A percentile compares a stretch with the other conserved stretches of the same genome.
Conservation (phyloP, 2,888 invertebrate species). For the Lepidonotus clava region DNA sequence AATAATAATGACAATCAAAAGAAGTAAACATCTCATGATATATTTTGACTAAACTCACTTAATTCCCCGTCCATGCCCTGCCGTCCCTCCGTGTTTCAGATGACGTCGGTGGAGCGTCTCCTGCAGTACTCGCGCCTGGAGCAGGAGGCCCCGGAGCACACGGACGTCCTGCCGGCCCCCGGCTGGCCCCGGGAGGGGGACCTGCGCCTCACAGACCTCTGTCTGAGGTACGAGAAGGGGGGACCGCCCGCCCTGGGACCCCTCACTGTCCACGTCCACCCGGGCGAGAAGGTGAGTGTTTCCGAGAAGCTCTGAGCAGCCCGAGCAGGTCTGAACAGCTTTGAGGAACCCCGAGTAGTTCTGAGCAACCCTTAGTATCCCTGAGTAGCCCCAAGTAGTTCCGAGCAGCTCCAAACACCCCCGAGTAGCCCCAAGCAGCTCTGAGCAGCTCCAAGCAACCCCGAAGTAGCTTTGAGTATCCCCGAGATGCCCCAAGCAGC, state of each 20-base stretch:
- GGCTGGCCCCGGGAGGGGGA: constrained; percentile 80
- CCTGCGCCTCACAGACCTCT: constrained; percentile 78
- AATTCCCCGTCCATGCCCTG: not conserved
- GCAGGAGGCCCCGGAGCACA: constrained; percentile 85
- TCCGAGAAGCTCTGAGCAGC: not conserved
- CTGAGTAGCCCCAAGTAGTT: not conserved
- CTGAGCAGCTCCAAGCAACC: not conserved
- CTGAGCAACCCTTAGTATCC: not conserved
- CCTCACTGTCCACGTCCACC: constrained; percentile 78
- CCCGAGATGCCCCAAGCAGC: not conserved
- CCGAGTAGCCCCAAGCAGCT: not conserved
- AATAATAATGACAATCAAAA: not conserved
- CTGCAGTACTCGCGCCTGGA: constrained; percentile 88
- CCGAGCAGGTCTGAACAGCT: not conserved
- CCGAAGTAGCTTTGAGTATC: not conserved
- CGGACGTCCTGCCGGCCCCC: constrained; percentile 78
- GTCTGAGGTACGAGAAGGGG: constrained; percentile 85
- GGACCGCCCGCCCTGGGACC: constrained; percentile 86
- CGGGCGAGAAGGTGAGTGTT: constrained; percentile 80
- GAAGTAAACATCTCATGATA: not conserved
- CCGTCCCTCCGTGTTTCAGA: constrained; percentile 68
- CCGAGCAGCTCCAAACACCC: not conserved
- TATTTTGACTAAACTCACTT: not conserved
- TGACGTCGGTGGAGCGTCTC: constrained; percentile 88
- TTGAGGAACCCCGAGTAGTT: not conserved